Evolutionary conservation across 2,888 invertebrate genomes (phyloP).

Genomic region (Melieria omissa): DNA sequence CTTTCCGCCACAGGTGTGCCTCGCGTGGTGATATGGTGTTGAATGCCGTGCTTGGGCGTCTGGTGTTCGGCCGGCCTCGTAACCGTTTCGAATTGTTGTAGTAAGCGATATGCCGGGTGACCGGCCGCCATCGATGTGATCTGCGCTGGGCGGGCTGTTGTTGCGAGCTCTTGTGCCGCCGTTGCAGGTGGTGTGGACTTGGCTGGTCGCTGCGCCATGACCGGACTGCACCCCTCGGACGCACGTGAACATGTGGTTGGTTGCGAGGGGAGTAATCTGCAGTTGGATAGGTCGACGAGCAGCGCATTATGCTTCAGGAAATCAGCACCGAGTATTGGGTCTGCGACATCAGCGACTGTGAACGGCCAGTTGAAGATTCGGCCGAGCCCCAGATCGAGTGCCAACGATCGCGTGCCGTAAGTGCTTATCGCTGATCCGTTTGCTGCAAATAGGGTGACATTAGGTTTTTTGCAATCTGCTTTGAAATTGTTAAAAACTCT

Average conservation of each 20-base stretch:
- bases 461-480: neutral
- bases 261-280: neutral
- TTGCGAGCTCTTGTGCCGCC: neutral
- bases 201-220: neutral
- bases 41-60: constrained; percentile 12
- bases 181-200: constrained; percentile 9
- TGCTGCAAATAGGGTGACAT: constrained; percentile 36
- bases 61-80: neutral
- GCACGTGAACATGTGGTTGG: neutral
- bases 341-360: constrained; percentile 42
- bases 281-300: constrained; percentile 33
- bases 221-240: no score
- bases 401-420: constrained; percentile 35
- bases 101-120: no score
- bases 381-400: constrained; percentile 35
- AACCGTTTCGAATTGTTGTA: neutral
- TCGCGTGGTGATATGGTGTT: constrained; percentile 33
- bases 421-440: constrained; percentile 36
- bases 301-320: constrained; percentile 37
- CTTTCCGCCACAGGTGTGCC: constrained; percentile 34
- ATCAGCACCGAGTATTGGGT: constrained; percentile 46
- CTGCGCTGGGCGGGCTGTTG: no score
- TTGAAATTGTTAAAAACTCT: neutral
- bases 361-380: constrained; percentile 43
- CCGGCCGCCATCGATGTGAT: no score